These are phyloP conservation scores for Cantharis lateralis DNA, from an alignment of 2,888 invertebrate species.

Conservation along the genomic window DNA sequence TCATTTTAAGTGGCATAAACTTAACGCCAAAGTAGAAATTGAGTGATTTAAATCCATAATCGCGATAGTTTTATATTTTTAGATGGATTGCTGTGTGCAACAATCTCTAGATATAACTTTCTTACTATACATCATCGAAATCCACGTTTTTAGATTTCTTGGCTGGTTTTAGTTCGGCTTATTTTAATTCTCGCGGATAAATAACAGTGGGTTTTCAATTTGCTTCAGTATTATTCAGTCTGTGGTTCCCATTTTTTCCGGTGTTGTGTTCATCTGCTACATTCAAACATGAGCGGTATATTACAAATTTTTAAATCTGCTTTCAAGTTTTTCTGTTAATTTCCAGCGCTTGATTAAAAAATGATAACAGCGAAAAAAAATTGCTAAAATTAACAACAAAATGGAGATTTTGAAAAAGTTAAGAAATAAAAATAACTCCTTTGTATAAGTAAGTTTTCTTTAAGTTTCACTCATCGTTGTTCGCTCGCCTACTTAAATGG, in stretches of 20 bases:
- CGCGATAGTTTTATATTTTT: constrained; percentile 7
- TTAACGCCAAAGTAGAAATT: not conserved
- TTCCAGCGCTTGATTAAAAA: not conserved
- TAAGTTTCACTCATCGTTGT: constrained; percentile 9
- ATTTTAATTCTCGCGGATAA: constrained; percentile 12
- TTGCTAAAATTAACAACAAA: not conserved
- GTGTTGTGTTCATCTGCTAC: constrained; percentile 2
- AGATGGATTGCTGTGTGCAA: not conserved
- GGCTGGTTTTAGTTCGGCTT: constrained; percentile 13
- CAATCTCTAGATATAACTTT: constrained; percentile 17
- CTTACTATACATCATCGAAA: constrained; percentile 10
- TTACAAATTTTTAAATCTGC: not conserved
- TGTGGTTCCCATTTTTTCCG: constrained; percentile 18
- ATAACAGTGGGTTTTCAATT: constrained; percentile 3
- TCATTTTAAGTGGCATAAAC: not conserved
- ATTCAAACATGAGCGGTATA: constrained; percentile 8
- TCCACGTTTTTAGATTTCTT: constrained; percentile 15
- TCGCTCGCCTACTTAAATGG: not conserved
- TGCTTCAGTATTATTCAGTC: constrained; percentile 11
- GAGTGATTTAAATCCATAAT: not conserved
- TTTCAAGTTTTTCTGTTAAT: not conserved
- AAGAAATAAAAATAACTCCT: constrained; percentile 8
- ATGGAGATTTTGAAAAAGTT: not conserved
- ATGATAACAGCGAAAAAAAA: not conserved
- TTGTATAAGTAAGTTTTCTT: not conserved